Conservation (phyloP, 1,140 invertebrate species). For the Parapsyche elsis region DNA sequence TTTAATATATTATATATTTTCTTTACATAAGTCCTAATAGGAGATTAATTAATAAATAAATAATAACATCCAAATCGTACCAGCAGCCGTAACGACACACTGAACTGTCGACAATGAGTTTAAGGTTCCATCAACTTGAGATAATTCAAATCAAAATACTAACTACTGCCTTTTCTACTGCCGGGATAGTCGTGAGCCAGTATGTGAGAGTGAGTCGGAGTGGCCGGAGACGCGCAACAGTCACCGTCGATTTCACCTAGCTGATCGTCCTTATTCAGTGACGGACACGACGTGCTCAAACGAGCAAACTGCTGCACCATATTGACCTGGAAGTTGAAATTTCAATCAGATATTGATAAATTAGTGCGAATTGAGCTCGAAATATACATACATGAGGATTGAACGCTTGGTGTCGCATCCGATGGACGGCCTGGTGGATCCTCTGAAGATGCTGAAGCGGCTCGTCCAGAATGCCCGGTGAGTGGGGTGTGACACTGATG, state of each 20-base stretch:
- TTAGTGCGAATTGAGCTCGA: neutral
- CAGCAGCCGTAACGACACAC: too few species aligned
- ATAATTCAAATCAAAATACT: too few species aligned
- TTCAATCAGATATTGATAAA: neutral
- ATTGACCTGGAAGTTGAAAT: neutral
- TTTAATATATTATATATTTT: too few species aligned
- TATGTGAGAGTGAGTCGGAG: conserved; percentile 58
- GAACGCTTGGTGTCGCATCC: conserved; percentile 75
- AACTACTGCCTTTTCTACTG: conserved; percentile 70
- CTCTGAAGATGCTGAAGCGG: conserved; percentile 80
- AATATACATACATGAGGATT: conserved; percentile 56
- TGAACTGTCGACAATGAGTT: neutral
- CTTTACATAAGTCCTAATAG: too few species aligned
- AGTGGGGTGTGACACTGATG: conserved; percentile 88
- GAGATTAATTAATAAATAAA: too few species aligned
- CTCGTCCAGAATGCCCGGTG: conserved; percentile 77
- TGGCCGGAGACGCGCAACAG: conserved; percentile 60
- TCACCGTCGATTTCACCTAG: conserved; percentile 64
- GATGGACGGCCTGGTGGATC: conserved; percentile 79
- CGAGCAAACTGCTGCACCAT: conserved; percentile 57
- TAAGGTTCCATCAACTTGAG: conserved; percentile 33
- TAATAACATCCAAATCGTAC: too few species aligned
- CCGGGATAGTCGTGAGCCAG: conserved; percentile 62
- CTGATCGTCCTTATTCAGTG: conserved; percentile 71
- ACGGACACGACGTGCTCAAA: conserved; percentile 81